Evolutionary conservation across 2,797 vertebrate genomes (phyloP), one percentile per base, ranked within the genome.

Genomic region (Gymnoscopelus braueri): DNA sequence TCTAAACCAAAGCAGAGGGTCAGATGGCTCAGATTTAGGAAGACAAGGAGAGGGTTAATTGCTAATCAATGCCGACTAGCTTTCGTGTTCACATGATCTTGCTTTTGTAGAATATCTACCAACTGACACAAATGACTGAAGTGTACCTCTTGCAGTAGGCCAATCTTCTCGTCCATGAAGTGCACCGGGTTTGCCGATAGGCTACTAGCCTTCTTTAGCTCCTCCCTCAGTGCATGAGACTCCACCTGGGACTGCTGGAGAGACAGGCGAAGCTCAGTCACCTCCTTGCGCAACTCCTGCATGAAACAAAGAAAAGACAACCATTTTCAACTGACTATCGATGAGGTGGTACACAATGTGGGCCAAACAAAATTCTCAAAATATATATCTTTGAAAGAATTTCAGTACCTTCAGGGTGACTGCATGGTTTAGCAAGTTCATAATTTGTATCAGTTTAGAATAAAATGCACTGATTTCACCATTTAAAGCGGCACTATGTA

Each of bases 141-240:
- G 29, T 13, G 1, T 52, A 94, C 94, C 92, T 94, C 90, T 77
- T 81, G 89, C 56, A 93, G 69, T 3, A 93, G 79, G 51, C 78
- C 79, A 52, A 95, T 90, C 83, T 91, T 91, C 62, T 94, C 93
- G 1, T 94, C 89, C 81, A 93, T 81, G 26, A 78, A 72, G 44
- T 80, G 76, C 1, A 71, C 69, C 1, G 79, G 67, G 19, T 70
- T 50, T 26, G 75, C 75, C 0, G 87, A 84, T 15, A 76, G 86
- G 47, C 73, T 69, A 0, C 73, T 71, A 3, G 72, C 63, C 68
- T 77, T 88, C 14, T 3, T 78, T 63, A 93, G 29, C 84, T 93
- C 92, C 47, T 75, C 83, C 39, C 81, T 90, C 69, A 94, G 78
- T 59, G 84, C 75, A 11, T 91, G 85, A 60, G 71, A 67, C 81